These are phyloP conservation scores for Drosophila pseudotakahashii DNA, from an alignment of 2,888 invertebrate species.

Conservation along the genomic window DNA sequence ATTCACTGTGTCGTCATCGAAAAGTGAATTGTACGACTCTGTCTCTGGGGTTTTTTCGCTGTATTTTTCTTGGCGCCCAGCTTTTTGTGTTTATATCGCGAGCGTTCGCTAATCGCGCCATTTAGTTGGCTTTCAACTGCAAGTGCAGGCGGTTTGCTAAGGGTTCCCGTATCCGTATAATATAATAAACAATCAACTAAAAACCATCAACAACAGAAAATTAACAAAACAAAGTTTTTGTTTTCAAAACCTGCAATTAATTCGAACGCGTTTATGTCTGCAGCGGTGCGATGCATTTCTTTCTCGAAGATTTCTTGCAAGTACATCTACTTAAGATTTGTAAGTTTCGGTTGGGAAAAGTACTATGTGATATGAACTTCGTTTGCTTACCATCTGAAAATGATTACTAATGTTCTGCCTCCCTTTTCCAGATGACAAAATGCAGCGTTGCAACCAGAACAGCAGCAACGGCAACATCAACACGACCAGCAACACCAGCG, in stretches of 20 bases:
- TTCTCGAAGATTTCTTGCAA: constrained; percentile 49
- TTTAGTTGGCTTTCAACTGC: constrained; percentile 63
- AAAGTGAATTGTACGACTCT: constrained; percentile 34
- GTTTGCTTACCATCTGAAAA: too few species aligned
- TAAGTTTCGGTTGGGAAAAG: constrained; percentile 29
- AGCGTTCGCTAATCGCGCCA: constrained; percentile 46
- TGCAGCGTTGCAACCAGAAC: constrained; percentile 57
- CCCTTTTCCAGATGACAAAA: constrained; percentile 59
- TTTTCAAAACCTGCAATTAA: constrained; percentile 2
- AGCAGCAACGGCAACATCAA: constrained; percentile 22
- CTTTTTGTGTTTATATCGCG: constrained; percentile 58
- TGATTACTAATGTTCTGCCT: neutral
- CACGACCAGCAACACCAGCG: neutral
- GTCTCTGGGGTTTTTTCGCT: constrained; percentile 51
- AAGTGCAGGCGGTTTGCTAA: constrained; percentile 60
- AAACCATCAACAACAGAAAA: neutral
- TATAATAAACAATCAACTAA: neutral
- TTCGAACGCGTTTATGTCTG: constrained; percentile 33
- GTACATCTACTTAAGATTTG: constrained; percentile 49
- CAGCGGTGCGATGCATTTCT: constrained; percentile 43
- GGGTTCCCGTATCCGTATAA: neutral
- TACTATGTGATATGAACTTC: neutral
- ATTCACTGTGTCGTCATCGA: constrained; percentile 64
- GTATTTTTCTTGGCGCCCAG: constrained; percentile 11
- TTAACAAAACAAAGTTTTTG: neutral